Conservation (phyloP, 1,140 invertebrate species). For the Danaus plexippus region DNA sequence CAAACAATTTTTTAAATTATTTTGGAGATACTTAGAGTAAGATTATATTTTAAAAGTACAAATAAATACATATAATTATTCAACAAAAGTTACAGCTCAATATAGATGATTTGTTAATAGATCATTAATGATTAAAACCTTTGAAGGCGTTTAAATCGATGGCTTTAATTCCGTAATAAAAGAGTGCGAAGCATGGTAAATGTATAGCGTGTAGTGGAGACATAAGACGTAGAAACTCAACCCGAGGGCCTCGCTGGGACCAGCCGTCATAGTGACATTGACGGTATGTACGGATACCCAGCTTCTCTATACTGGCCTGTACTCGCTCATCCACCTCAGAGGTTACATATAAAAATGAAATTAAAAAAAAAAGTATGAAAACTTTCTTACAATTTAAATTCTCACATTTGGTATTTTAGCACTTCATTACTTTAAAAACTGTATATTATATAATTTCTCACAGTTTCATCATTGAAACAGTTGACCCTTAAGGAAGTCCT, state of each 20-base stretch:
- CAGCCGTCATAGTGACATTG: constrained; percentile 38
- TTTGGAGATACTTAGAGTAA: too few species aligned
- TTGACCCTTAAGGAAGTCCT: constrained; percentile 37
- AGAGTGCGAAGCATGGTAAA: constrained; percentile 66
- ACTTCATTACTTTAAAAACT: too few species aligned
- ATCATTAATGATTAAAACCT: constrained; percentile 40
- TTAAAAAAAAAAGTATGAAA: constrained; percentile 3
- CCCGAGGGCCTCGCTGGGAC: constrained; percentile 19
- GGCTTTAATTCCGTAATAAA: constrained; percentile 66
- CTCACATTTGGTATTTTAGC: too few species aligned
- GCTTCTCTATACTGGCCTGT: constrained; percentile 30
- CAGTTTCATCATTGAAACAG: constrained; percentile 61
- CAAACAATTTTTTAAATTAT: too few species aligned
- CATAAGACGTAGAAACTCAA: constrained; percentile 56
- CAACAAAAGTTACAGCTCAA: too few species aligned
- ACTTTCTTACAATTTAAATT: too few species aligned
- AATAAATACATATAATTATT: too few species aligned
- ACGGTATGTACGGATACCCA: constrained; percentile 38
- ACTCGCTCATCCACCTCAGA: constrained; percentile 48
- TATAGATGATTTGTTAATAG: too few species aligned
- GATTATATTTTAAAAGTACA: too few species aligned
- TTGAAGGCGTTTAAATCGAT: constrained; percentile 65
- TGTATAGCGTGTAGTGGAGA: constrained; percentile 51
- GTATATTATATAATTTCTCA: constrained; percentile 17
- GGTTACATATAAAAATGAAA: neutral